Percentiles rank a stretch among this genome's conserved stretches.
These are phyloP conservation scores for Pogoniulus pusillus DNA, from an alignment of 2,797 vertebrate species.

Conservation along the genomic window DNA sequence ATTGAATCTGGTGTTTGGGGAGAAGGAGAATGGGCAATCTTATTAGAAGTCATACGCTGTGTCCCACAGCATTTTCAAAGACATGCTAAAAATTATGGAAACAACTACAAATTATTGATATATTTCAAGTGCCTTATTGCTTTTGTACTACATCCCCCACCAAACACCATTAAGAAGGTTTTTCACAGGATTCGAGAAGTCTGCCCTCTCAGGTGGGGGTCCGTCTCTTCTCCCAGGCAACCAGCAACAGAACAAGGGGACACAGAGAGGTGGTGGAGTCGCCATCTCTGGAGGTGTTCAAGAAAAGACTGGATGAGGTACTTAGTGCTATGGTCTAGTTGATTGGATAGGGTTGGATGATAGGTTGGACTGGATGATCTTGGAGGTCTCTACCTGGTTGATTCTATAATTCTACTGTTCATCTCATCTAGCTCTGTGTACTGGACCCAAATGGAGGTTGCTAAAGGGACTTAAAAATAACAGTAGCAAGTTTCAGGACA, in stretches of 20 bases:
- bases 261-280: too few relatives aligned
- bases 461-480: neutral
- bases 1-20: neutral
- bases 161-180: neutral
- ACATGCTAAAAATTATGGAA: neutral
- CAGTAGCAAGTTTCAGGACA: neutral
- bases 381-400: too few relatives aligned
- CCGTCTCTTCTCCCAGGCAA: too few relatives aligned
- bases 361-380: too few relatives aligned
- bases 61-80: neutral
- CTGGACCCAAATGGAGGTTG: neutral
- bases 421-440: neutral
- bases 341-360: too few relatives aligned
- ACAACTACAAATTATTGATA: neutral
- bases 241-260: too few relatives aligned
- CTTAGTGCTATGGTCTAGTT: too few relatives aligned
- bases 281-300: too few relatives aligned
- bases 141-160: neutral
- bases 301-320: too few relatives aligned
- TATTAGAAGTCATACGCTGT: neutral
- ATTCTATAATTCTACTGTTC: neutral
- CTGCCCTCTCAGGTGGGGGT: neutral
- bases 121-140: neutral
- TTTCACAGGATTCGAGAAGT: neutral
- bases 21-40: neutral